Conservation (phyloP, 2,888 invertebrate species). For the Taenaris catops region DNA sequence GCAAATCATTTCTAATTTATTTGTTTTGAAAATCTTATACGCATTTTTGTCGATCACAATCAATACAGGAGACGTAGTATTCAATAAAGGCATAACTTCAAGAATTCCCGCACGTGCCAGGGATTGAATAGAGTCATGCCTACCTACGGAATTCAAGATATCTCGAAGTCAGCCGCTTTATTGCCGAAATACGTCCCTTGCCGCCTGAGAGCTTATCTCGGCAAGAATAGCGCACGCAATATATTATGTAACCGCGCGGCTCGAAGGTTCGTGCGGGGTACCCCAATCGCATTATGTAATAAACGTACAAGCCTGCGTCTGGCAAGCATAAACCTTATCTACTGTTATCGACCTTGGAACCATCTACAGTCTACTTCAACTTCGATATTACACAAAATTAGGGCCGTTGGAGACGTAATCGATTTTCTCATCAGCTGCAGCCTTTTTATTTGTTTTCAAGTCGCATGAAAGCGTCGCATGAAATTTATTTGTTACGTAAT, state of each 20-base stretch:
- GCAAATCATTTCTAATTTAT: no score
- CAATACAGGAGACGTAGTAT: constrained; percentile 1
- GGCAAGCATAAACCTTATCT: constrained; percentile 30
- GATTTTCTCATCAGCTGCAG: constrained; percentile 20
- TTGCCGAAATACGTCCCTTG: constrained; percentile 37
- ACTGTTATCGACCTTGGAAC: constrained; percentile 23
- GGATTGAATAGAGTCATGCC: constrained; percentile 7
- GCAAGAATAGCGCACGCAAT: constrained; percentile 45
- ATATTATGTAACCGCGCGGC: constrained; percentile 32
- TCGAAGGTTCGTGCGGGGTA: constrained; percentile 36
- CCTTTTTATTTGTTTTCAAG: constrained; percentile 13
- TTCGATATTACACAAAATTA: constrained; percentile 18
- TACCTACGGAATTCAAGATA: constrained; percentile 12
- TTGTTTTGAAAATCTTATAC: no score
- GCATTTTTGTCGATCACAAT: no score
- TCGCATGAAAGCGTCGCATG: constrained; percentile 2
- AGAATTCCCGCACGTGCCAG: constrained; percentile 2
- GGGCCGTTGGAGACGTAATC: constrained; percentile 16
- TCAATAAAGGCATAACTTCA: constrained; percentile 6
- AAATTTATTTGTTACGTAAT: no score
- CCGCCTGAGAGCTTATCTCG: constrained; percentile 43
- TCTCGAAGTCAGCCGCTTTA: constrained; percentile 13
- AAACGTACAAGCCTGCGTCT: constrained; percentile 36
- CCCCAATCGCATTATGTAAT: constrained; percentile 41
- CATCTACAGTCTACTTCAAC: constrained; percentile 18